Base-by-base conservation (phyloP, 1,140 invertebrate genomes). In the Drosophila dunni region DNA sequence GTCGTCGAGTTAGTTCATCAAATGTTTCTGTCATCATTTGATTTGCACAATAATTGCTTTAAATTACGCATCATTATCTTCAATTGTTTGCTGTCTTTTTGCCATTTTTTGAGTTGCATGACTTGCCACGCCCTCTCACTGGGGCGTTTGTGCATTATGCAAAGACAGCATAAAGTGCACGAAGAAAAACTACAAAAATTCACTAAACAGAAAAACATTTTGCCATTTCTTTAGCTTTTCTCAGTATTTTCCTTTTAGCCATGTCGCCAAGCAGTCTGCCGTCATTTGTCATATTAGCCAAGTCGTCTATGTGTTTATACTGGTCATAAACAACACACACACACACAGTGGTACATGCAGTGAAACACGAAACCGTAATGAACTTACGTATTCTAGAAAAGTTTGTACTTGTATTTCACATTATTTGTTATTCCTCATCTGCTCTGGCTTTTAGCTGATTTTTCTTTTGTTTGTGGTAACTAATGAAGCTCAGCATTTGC, bases 361-460 rank as follows among this genome's bases (percentile, higher is more conserved):
- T 79, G 83, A 56, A 86, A 86, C 65, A 68, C 62, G 45, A 88
- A 77, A 79, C 82, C 83, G 74, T 79, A 89, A 88, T 79, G 68
- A 79, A 83, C 76, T 86, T 79, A 86, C 53, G 68, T 46, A 60
- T 54, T 82, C 48, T 67, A 68, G 36, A 67, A 62, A 76, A 9
- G 29, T 38, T 38, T 20, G 53, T 56, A 8, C 36, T 40, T 69
- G 42, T 71, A 51, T 36, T 58, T 66, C 2, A 29, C 9, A 17
- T 57, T 44, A 24, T 24, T 34, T 60, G 17, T 40, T 67, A n/a
- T 33, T 33, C 10, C 38, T 29, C 24, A 4, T 29, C 24, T 29
- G 24, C 24, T 3, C 6, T 6, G 3, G 24, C 24, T 29, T 70
- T 50, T 5, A 20, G 36, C 6, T 64, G 51, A 65, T 60, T 77